These are phyloP conservation scores for Dolomedes plantarius DNA, from an alignment of 2,888 invertebrate species.

Conservation along the genomic window DNA sequence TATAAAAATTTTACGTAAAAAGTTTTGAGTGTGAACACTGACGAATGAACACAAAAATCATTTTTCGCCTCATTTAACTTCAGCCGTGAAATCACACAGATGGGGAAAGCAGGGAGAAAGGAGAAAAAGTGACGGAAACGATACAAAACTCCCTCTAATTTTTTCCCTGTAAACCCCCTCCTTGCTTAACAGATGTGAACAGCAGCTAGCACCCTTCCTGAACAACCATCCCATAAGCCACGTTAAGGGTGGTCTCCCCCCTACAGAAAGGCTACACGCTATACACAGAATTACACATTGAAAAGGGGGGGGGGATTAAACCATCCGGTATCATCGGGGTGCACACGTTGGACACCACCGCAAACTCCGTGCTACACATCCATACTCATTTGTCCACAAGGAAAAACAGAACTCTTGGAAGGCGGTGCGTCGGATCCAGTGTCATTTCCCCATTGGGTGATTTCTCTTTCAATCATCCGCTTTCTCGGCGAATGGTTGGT, in stretches of 20 bases:
- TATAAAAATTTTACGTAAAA: too few species aligned
- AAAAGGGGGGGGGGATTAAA: conserved; percentile 58
- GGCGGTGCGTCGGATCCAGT: neutral
- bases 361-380: conserved; percentile 64
- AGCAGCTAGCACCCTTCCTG: conserved; percentile 10
- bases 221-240: conserved; percentile 20
- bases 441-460: conserved; percentile 4
- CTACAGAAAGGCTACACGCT: conserved; percentile 7
- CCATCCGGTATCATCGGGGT: conserved; percentile 69
- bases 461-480: conserved; percentile 26
- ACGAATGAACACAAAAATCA: too few species aligned
- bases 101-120: neutral
- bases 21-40: too few species aligned
- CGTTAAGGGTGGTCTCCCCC: conserved; percentile 17
- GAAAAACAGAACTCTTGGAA: conserved; percentile 32
- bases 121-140: neutral
- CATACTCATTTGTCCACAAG: conserved; percentile 67
- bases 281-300: conserved; percentile 7
- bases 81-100: too few species aligned
- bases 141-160: neutral
- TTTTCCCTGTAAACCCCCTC: neutral
- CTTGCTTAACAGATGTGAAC: conserved; percentile 22
- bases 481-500: conserved; percentile 12
- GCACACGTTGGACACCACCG: conserved; percentile 65
- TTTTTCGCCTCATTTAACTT: too few species aligned